Evolutionary conservation across 2,888 invertebrate genomes (phyloP).

Genomic region (Linyphia triangularis): DNA sequence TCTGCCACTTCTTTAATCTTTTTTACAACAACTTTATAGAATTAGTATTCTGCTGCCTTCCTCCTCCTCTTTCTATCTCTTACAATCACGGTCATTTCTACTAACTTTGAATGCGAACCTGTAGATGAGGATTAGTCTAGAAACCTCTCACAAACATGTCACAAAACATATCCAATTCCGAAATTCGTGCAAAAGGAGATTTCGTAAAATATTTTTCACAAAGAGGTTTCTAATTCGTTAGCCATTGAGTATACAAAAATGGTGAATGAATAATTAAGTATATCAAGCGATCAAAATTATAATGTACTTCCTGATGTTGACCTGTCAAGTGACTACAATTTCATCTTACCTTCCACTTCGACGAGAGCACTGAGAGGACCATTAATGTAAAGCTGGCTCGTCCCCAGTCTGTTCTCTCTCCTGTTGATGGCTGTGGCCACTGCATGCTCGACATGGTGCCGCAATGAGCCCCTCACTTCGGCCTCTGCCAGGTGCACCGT

Average conservation of each 20-base stretch:
- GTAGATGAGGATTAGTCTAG: no score
- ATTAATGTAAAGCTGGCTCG: conserved; percentile 84
- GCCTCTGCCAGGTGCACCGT: conserved; percentile 85
- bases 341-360: conserved; percentile 78
- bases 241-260: no score
- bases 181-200: no score
- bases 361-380: conserved; percentile 74
- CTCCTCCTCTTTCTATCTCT: neutral
- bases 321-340: no score
- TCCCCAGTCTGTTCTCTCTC: conserved; percentile 92
- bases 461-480: conserved; percentile 83
- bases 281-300: neutral
- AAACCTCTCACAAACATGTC: no score
- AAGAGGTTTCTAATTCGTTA: no score
- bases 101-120: neutral
- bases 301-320: no score
- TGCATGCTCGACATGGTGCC: conserved; percentile 90
- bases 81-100: neutral
- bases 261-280: neutral
- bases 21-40: no score
- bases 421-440: conserved; percentile 90
- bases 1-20: no score
- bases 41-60: neutral
- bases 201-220: no score
- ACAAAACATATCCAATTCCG: no score